Evolutionary conservation across 2,797 vertebrate species (phyloP), one percentile per base, ranked within the genome.

Genomic region (Alfaro cultratus): DNA sequence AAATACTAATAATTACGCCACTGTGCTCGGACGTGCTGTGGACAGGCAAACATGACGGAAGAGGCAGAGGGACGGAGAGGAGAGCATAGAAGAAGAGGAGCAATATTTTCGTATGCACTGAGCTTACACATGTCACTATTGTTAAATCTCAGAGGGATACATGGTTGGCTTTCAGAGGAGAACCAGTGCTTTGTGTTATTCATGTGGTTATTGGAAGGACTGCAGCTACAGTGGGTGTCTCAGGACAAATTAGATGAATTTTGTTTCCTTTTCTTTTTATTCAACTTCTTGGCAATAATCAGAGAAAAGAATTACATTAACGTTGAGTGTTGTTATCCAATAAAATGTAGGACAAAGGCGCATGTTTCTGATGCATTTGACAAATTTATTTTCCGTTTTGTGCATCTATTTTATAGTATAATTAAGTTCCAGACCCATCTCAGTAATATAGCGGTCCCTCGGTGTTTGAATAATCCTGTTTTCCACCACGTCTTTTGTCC

Each of bases 121-220:
- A 96, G 96, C 96, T 97, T 97, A 97, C 97, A 97, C 96, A 96
- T 97, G 96, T 98, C 97, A 97, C 97, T 96, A 96, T 91, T 92
- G 93, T 93, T 89, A 89, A 91, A 90, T 86, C 93, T 94, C 92
- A 76, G 51, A 89, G 93, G 92, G 91, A 92, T 88, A 91, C 89
- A 90, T 85, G 90, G 86, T 83, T 87, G 86, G 77, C 87, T 92
- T 90, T 90, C 86, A 89, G 89, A 91, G 80, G 80, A 86, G 88
- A 85, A 80, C 87, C 86, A 82, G 73, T 73, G 89, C 89, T 91
- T 86, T 91, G 90, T 90, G 89, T 92, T 93, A 87, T 90, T 89
- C 89, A 81, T 92, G 87, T 83, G 86, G 83, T 89, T 90, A 87
- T 78, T 89, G 88, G 87, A 86, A 86, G 87, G 86, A 82, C 84